These are phyloP conservation scores for Macaria notata DNA, from an alignment of 2,888 invertebrate genomes.

Conservation along the genomic window DNA sequence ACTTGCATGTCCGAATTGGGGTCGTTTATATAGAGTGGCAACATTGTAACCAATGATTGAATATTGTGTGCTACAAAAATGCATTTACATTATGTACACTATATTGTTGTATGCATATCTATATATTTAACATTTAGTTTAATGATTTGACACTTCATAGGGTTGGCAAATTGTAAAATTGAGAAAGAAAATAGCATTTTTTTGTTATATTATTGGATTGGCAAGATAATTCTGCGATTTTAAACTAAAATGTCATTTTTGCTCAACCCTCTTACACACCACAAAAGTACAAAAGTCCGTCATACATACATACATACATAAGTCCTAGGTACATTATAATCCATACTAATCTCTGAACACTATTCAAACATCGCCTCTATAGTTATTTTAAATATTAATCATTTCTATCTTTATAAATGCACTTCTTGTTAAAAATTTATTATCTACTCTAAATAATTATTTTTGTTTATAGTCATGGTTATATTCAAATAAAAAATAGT, in stretches of 20 bases:
- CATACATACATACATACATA: slow-evolving; percentile 53
- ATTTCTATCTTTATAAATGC: slow-evolving; percentile 78
- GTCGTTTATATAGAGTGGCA: no score
- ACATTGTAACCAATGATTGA: slow-evolving; percentile 7
- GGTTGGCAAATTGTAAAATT: slow-evolving; percentile 47
- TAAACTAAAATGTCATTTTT: slow-evolving; percentile 34
- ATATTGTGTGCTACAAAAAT: slow-evolving; percentile 24
- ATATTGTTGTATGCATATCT: slow-evolving; percentile 40
- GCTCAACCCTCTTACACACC: slow-evolving; percentile 70
- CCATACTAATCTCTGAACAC: slow-evolving; percentile 65
- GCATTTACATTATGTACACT: slow-evolving; percentile 28
- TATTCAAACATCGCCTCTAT: slow-evolving; percentile 67
- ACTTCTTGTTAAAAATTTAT: slow-evolving; percentile 72
- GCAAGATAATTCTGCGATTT: slow-evolving; percentile 31
- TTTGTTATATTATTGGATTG: slow-evolving; percentile 28
- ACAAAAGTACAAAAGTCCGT: slow-evolving; percentile 77
- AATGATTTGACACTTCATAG: slow-evolving; percentile 62
- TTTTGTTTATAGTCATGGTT: slow-evolving; percentile 23
- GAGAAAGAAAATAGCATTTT: not conserved
- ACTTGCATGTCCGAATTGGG: no score
- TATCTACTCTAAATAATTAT: slow-evolving; percentile 55
- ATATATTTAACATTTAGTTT: slow-evolving; percentile 33
- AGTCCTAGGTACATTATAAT: slow-evolving; percentile 49
- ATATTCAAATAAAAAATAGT: slow-evolving; percentile 14
- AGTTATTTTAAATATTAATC: slow-evolving; percentile 62